These are phyloP conservation scores for Ciconia maguari DNA, from an alignment of 2,113 vertebrate species.

Conservation along the genomic window DNA sequence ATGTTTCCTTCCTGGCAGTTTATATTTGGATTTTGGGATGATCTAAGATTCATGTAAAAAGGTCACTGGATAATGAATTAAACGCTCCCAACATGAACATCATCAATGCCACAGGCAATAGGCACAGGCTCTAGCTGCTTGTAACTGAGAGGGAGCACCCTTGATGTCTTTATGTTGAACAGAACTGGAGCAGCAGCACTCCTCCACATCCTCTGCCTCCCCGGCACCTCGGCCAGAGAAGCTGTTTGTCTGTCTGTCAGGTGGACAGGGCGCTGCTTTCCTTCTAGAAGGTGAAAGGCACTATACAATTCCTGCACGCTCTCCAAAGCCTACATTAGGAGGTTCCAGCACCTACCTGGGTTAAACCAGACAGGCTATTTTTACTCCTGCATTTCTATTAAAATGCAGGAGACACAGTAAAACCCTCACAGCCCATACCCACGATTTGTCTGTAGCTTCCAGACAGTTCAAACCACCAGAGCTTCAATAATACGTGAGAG, in stretches of 20 bases:
- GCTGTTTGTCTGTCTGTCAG: neutral
- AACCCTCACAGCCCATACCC: neutral
- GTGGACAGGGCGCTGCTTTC: neutral
- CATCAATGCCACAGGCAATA: neutral
- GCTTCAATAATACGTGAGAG: neutral
- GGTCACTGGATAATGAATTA: neutral
- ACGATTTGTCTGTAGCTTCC: rapidly evolving
- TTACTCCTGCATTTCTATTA: neutral
- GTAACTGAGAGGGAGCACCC: neutral
- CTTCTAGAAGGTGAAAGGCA: neutral
- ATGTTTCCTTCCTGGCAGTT: neutral
- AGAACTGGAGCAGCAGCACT: neutral
- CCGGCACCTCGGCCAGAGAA: neutral
- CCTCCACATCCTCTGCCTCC: neutral
- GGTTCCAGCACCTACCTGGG: neutral
- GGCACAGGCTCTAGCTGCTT: neutral
- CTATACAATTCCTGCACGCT: rapidly evolving
- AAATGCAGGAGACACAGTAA: neutral
- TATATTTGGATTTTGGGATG: neutral
- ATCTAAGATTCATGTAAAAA: neutral
- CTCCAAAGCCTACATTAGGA: neutral
- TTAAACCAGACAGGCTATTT: neutral
- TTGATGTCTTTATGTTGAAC: neutral
- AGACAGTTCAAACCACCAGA: neutral
- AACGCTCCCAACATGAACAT: neutral